Evolutionary conservation across 2,888 invertebrate species (phyloP).

Genomic region (Campoletis raptor): DNA sequence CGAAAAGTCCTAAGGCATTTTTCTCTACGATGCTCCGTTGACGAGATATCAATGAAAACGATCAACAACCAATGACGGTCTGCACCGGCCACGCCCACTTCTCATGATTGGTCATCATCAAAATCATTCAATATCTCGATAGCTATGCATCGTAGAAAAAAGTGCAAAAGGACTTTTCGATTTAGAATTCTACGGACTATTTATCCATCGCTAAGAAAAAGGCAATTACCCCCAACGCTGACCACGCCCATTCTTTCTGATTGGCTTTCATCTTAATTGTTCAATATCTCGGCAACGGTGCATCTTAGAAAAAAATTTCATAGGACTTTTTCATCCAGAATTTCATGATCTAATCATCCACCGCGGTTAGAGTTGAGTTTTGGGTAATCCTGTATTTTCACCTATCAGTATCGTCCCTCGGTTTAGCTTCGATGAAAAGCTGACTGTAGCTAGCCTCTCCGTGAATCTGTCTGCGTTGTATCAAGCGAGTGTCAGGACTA

Average conservation of each 20-base stretch:
- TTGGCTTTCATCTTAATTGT: background rate
- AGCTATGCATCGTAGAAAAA: background rate
- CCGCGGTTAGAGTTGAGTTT: background rate
- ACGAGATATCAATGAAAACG: background rate
- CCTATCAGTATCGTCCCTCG: background rate
- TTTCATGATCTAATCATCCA: background rate
- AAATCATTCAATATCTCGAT: background rate
- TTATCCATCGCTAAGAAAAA: background rate
- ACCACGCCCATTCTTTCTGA: background rate
- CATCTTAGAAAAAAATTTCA: background rate
- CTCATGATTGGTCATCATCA: background rate
- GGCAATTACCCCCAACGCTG: background rate
- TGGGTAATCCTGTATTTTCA: background rate
- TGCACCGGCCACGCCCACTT: background rate
- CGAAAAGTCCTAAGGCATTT: background rate
- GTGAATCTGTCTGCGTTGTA: slow-evolving; percentile 16
- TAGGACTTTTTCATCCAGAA: background rate
- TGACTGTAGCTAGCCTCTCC: background rate
- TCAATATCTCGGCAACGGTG: background rate
- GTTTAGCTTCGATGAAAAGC: slow-evolving; percentile 15
- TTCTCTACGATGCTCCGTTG: background rate
- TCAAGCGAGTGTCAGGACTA: slow-evolving; percentile 24
- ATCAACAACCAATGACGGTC: background rate
- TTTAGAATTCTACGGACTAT: background rate
- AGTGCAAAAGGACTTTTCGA: background rate